These are phyloP conservation scores for Clanis bilineata DNA, from an alignment of 2,888 invertebrate genomes.

Conservation along the genomic window DNA sequence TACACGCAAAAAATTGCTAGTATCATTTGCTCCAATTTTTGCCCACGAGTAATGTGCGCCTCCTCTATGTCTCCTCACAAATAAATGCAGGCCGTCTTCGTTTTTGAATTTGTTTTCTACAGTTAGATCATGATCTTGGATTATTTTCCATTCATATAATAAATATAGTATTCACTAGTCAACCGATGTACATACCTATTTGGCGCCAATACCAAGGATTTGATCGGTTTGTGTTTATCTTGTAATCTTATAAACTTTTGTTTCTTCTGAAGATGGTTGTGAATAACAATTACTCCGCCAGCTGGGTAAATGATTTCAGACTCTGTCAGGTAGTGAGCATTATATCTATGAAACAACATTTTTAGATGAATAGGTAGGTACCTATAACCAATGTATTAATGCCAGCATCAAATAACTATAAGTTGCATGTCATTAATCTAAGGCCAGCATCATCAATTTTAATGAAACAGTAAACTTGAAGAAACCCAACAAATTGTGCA, in stretches of 20 bases:
- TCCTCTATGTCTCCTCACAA: no score
- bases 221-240: constrained; percentile 85
- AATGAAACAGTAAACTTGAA: no score
- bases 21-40: no score
- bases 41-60: no score
- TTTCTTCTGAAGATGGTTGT: constrained; percentile 86
- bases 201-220: constrained; percentile 84
- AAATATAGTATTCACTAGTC: neutral
- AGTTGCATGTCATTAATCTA: no score
- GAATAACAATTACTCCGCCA: constrained; percentile 88
- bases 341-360: constrained; percentile 68
- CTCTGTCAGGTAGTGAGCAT: constrained; percentile 87
- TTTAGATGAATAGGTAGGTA: neutral
- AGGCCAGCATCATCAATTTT: no score
- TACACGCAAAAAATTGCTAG: no score
- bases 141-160: neutral
- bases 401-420: no score
- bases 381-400: no score
- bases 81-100: no score
- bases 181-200: constrained; percentile 82
- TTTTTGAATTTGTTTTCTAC: no score
- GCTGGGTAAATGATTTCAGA: constrained; percentile 91
- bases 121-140: neutral
- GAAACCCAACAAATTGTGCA: no score
- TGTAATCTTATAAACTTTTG: constrained; percentile 88